These are phyloP conservation scores for Eurytoma adleriae DNA, from an alignment of 2,888 invertebrate species.

Conservation along the genomic window DNA sequence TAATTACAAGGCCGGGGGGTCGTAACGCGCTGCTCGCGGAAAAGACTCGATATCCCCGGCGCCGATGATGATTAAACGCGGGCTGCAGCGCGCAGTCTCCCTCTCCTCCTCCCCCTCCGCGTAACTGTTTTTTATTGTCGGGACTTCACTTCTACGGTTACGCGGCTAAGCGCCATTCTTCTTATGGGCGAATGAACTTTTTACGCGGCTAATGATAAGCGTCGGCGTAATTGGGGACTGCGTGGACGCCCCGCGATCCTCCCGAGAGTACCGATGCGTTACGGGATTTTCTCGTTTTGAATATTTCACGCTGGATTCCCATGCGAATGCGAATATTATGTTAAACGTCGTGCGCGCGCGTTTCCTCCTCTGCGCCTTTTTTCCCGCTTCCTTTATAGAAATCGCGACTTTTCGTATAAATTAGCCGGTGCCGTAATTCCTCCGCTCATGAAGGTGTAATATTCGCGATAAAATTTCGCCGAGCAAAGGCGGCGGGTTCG, in stretches of 20 bases:
- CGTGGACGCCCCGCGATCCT: background rate
- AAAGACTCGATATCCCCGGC: background rate
- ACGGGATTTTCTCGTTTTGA: conserved; percentile 21
- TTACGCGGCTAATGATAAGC: conserved; percentile 25
- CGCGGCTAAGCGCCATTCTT: background rate
- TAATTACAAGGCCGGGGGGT: conserved; percentile 27
- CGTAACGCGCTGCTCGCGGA: background rate
- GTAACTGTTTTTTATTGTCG: conserved; percentile 36
- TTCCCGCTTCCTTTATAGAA: too few relatives aligned
- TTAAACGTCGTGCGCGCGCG: background rate
- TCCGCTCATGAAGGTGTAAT: too few relatives aligned
- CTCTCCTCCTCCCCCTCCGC: background rate
- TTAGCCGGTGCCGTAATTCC: too few relatives aligned
- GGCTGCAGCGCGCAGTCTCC: too few relatives aligned
- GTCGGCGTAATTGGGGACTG: conserved; percentile 28
- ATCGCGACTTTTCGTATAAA: too few relatives aligned
- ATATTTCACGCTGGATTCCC: conserved; percentile 25
- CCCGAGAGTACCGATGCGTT: conserved; percentile 4
- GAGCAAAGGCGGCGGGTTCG: too few relatives aligned
- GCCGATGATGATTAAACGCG: conserved; percentile 39
- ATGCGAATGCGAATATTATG: conserved; percentile 31
- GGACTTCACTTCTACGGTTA: background rate
- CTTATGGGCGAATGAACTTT: conserved; percentile 31
- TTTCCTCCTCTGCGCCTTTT: background rate
- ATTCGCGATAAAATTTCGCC: too few relatives aligned